Percentiles rank a stretch among this genome's conserved stretches.
Evolutionary conservation across 2,888 invertebrate species (phyloP).

Genomic region (Athalia circularis): DNA sequence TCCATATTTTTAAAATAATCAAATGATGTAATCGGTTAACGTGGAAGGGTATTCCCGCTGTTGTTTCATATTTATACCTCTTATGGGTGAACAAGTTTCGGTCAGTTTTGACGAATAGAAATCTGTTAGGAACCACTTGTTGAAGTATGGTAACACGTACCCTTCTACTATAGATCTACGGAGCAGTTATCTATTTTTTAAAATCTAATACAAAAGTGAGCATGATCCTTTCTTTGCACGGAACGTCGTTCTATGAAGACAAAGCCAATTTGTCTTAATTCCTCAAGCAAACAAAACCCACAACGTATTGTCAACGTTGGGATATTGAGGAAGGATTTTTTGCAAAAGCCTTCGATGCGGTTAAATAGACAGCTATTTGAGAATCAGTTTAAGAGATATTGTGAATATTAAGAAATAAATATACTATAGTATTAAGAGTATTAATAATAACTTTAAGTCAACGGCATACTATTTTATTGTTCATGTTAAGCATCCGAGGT

Average conservation of each 20-base stretch:
- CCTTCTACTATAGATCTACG: neutral
- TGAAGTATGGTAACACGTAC: neutral
- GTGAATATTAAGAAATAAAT: conserved; percentile 37
- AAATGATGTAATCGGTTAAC: neutral
- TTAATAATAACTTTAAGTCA: conserved; percentile 14
- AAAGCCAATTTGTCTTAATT: neutral
- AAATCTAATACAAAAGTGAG: neutral
- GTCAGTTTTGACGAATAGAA: neutral
- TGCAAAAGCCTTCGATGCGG: conserved; percentile 9
- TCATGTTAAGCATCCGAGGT: conserved; percentile 4
- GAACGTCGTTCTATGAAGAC: neutral
- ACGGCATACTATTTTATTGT: conserved; percentile 15
- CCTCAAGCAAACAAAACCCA: neutral
- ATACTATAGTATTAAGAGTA: conserved; percentile 15
- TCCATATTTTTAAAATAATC: neutral
- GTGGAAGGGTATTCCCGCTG: conserved; percentile 4
- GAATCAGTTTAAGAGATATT: conserved; percentile 27
- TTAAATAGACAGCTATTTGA: conserved; percentile 20
- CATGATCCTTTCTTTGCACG: conserved; percentile 1
- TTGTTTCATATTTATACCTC: neutral
- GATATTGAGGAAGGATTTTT: conserved; percentile 15
- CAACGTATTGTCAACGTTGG: neutral
- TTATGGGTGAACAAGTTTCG: neutral
- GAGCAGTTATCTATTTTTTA: conserved; percentile 7
- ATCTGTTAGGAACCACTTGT: neutral